Evolutionary conservation across 2,797 vertebrate genomes (phyloP).

Genomic region (Karalla daura): DNA sequence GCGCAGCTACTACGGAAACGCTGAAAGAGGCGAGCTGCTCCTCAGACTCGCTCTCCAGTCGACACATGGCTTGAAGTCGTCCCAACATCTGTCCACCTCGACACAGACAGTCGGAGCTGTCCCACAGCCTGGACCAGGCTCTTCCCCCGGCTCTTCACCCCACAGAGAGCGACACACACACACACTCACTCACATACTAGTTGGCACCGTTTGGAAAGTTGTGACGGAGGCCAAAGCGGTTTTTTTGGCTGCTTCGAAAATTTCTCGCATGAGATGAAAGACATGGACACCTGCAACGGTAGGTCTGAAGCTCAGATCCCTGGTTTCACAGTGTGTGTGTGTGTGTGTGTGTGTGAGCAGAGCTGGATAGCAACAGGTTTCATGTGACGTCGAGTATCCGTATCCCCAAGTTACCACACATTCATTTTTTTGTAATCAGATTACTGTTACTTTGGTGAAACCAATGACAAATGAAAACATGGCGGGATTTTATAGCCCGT

Average conservation of each 20-base stretch:
- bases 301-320: neutral
- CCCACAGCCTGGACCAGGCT: neutral
- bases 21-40: rapidly evolving
- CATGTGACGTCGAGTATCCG: no score
- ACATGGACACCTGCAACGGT: constrained; percentile 74
- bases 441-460: no score
- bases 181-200: no score
- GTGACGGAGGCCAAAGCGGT: constrained; percentile 2
- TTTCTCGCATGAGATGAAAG: constrained; percentile 68
- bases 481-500: no score
- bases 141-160: neutral
- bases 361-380: no score
- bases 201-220: neutral
- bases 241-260: constrained; percentile 19
- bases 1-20: constrained; percentile 12
- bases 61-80: constrained; percentile 18
- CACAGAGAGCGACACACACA: rapidly evolving
- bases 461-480: no score
- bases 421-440: no score
- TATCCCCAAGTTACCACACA: no score
- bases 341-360: neutral
- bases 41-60: neutral
- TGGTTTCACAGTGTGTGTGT: neutral
- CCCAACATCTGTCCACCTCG: rapidly evolving
- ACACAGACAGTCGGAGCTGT: neutral